phyloP scores from a whole-genome alignment of 2,113 vertebrate genomes.

The Siphamia tubifer region DNA sequence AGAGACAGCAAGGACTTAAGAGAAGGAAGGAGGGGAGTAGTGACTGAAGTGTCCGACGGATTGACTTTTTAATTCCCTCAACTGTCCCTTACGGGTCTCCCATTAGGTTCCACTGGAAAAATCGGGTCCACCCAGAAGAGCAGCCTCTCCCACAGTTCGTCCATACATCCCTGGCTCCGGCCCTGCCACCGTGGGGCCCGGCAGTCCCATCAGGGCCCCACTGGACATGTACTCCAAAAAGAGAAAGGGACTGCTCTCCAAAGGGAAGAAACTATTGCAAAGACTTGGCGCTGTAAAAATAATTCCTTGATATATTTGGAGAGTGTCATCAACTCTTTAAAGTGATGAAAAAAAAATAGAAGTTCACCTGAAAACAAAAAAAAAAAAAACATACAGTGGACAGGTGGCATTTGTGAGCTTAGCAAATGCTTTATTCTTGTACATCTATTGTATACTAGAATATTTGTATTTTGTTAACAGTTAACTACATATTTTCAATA shows the following conservation, averaged over 20 bases:
- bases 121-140: slow-evolving; percentile 88
- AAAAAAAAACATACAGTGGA: slow-evolving; percentile 22
- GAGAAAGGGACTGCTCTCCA: slow-evolving; percentile 96
- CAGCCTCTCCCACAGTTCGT: slow-evolving; percentile 87
- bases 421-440: slow-evolving; percentile 69
- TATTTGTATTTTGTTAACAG: slow-evolving; percentile 63
- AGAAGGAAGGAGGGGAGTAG: slow-evolving; percentile 48
- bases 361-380: too few relatives aligned
- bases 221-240: slow-evolving; percentile 88
- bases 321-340: slow-evolving; percentile 63
- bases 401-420: slow-evolving; percentile 76
- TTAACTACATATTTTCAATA: slow-evolving; percentile 58
- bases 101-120: slow-evolving; percentile 95
- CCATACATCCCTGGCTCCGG: slow-evolving; percentile 86
- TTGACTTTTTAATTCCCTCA: slow-evolving; percentile 78
- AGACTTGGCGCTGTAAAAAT: slow-evolving; percentile 92
- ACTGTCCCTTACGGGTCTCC: slow-evolving; percentile 84
- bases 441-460: slow-evolving; percentile 60
- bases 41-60: slow-evolving; percentile 62
- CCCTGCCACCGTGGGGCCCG: slow-evolving; percentile 85
- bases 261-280: slow-evolving; percentile 94
- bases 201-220: slow-evolving; percentile 88
- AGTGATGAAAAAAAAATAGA: background rate
- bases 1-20: slow-evolving; percentile 64
- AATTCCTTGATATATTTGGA: slow-evolving; percentile 71